Evolutionary conservation across 1,140 invertebrate species (phyloP).

Genomic region (Zaprionus gabonicus): DNA sequence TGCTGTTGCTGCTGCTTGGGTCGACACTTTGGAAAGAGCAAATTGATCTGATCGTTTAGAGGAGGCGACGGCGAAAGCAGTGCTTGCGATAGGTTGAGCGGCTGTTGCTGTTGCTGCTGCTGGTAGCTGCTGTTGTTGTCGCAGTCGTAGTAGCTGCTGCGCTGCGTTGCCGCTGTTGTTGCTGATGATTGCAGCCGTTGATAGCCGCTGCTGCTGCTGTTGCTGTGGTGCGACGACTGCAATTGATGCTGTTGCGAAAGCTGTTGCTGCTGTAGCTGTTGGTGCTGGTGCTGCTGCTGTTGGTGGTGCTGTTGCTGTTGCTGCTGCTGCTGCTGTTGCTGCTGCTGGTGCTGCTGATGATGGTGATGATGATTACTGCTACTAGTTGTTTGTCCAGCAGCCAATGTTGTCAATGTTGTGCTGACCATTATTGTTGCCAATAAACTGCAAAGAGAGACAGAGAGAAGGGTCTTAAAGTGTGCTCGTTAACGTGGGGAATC

Average conservation of each 20-base stretch:
- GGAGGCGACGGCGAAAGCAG: constrained; percentile 85
- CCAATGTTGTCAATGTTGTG: constrained; percentile 84
- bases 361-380: constrained; percentile 82
- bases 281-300: constrained; percentile 40
- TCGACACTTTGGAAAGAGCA: constrained; percentile 93
- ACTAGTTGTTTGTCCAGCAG: constrained; percentile 83
- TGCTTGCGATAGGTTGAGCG: constrained; percentile 68
- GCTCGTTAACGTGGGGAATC: neutral
- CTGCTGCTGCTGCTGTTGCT: constrained; percentile 55
- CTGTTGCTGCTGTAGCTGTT: constrained; percentile 41
- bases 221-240: constrained; percentile 28
- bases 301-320: constrained; percentile 29
- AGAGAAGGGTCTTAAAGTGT: neutral
- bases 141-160: constrained; percentile 24
- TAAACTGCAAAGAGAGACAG: constrained; percentile 63
- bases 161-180: constrained; percentile 29
- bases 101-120: constrained; percentile 53
- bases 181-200: constrained; percentile 31
- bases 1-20: constrained; percentile 85
- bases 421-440: constrained; percentile 84
- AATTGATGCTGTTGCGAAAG: constrained; percentile 22
- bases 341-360: constrained; percentile 66
- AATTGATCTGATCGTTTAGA: constrained; percentile 90
- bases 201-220: constrained; percentile 19
- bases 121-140: constrained; percentile 52